Conservation (phyloP, 37 sponge, comb jelly and placozoan genomes). For the Agelas oroides region DNA sequence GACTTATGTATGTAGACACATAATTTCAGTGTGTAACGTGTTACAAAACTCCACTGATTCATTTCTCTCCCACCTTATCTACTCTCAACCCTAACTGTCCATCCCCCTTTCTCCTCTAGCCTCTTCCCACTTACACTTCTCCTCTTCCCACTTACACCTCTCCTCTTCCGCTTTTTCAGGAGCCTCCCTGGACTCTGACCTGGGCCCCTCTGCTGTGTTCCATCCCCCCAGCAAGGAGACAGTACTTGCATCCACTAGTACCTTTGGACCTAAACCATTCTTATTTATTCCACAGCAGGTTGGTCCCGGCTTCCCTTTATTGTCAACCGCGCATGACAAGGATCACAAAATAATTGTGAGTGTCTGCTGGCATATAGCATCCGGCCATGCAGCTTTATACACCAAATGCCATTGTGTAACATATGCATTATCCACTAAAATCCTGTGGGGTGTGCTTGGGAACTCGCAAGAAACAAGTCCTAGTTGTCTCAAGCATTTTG, state of each 20-base stretch:
- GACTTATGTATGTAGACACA: too few species aligned
- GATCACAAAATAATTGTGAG: background rate
- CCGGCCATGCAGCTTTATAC: background rate
- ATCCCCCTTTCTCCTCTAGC: too few species aligned
- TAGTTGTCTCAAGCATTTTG: too few species aligned
- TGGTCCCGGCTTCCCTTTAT: background rate
- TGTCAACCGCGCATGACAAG: too few species aligned
- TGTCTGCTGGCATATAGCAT: background rate
- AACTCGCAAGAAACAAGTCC: too few species aligned
- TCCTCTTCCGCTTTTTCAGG: constrained; percentile 29
- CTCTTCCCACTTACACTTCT: too few species aligned
- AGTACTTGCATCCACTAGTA: constrained; percentile 75
- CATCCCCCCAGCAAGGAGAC: constrained; percentile 89
- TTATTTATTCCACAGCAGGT: constrained; percentile 75
- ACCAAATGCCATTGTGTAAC: background rate
- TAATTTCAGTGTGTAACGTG: too few species aligned
- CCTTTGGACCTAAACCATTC: constrained; percentile 82
- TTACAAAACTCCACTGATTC: too few species aligned
- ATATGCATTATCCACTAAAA: too few species aligned
- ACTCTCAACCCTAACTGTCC: too few species aligned
- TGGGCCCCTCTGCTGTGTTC: constrained; percentile 66
- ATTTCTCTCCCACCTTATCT: too few species aligned
- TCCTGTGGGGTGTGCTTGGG: too few species aligned
- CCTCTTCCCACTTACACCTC: background rate
- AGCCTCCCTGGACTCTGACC: constrained; percentile 51